A percentile compares a stretch with the other conserved stretches of the same genome.
Evolutionary conservation across 1,140 invertebrate genomes (phyloP).

Genomic region (Megalonaias nervosa): DNA sequence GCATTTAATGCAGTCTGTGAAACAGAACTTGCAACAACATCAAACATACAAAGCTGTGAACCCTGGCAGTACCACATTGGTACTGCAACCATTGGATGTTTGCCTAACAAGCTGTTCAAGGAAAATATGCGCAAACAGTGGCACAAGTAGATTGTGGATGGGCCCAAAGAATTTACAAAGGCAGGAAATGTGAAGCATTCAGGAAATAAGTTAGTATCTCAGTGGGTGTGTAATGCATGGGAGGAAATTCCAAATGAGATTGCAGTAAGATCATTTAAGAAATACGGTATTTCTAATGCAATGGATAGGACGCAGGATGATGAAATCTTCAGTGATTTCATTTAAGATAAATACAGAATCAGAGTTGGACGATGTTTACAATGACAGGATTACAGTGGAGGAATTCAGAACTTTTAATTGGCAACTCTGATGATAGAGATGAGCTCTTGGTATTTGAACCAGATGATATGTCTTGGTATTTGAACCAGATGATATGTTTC

Average conservation of each 20-base stretch:
- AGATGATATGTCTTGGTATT: too few relatives aligned
- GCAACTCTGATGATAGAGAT: too few relatives aligned
- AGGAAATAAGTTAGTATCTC: slow-evolving; percentile 8
- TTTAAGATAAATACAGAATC: too few relatives aligned
- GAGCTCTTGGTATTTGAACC: too few relatives aligned
- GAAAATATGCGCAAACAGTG: slow-evolving; percentile 43
- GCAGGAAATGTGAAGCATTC: slow-evolving; percentile 25
- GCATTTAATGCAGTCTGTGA: slow-evolving; percentile 18
- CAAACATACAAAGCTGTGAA: slow-evolving; percentile 31
- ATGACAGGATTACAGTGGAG: too few relatives aligned
- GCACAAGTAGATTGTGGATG: slow-evolving; percentile 46
- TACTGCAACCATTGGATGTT: slow-evolving; percentile 40
- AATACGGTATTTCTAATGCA: slow-evolving; percentile 38
- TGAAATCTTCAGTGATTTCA: slow-evolving; percentile 15
- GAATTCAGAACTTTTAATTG: too few relatives aligned
- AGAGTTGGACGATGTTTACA: too few relatives aligned
- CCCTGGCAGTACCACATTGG: slow-evolving; percentile 27
- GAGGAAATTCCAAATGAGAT: slow-evolving; percentile 9
- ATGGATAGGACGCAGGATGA: slow-evolving; percentile 39
- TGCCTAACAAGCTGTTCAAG: slow-evolving; percentile 47
- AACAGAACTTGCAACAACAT: slow-evolving; percentile 9
- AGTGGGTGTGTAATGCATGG: slow-evolving; percentile 27
- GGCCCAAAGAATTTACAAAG: slow-evolving; percentile 6
- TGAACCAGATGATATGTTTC: too few relatives aligned
- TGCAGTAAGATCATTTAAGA: slow-evolving; percentile 38